A percentile compares a stretch with the other conserved stretches of the same genome.
Conservation (phyloP, 2,888 invertebrate genomes). For the Formica aserva region DNA sequence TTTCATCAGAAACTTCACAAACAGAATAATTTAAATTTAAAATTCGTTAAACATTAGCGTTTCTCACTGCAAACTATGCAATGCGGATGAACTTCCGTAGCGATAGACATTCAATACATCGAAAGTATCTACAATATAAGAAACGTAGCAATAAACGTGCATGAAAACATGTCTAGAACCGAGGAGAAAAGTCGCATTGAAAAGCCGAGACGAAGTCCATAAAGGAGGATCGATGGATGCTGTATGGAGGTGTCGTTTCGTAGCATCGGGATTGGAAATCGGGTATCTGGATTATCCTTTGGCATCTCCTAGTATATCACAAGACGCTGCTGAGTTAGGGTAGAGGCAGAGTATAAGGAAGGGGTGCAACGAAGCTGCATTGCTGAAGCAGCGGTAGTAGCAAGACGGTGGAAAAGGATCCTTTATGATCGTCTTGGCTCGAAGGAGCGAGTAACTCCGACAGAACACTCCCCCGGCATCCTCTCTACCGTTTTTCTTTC, state of each 20-base stretch:
- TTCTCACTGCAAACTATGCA: neutral
- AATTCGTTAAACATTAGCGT: neutral
- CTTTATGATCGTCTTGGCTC: conserved; percentile 69
- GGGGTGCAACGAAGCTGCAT: conserved; percentile 42
- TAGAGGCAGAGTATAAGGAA: neutral
- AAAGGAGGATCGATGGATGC: conserved; percentile 49
- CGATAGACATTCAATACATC: neutral
- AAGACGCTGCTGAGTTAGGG: conserved; percentile 58
- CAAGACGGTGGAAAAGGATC: conserved; percentile 67
- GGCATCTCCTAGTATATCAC: conserved; percentile 61
- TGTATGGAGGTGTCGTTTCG: conserved; percentile 58
- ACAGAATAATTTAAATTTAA: neutral
- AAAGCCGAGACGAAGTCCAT: conserved; percentile 43
- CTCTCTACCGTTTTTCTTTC: conserved; percentile 80
- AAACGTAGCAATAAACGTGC: conserved; percentile 17
- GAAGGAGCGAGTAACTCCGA: conserved; percentile 62
- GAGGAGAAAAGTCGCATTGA: conserved; percentile 48
- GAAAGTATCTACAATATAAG: neutral
- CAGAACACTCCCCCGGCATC: conserved; percentile 34
- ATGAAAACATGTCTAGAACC: neutral
- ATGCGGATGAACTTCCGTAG: neutral
- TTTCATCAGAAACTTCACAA: neutral
- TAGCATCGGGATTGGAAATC: conserved; percentile 67
- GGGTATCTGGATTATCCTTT: conserved; percentile 70
- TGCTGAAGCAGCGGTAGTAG: conserved; percentile 66